phyloP scores from a whole-genome alignment of 1,140 invertebrate genomes.

The Sycophila sp. region DNA sequence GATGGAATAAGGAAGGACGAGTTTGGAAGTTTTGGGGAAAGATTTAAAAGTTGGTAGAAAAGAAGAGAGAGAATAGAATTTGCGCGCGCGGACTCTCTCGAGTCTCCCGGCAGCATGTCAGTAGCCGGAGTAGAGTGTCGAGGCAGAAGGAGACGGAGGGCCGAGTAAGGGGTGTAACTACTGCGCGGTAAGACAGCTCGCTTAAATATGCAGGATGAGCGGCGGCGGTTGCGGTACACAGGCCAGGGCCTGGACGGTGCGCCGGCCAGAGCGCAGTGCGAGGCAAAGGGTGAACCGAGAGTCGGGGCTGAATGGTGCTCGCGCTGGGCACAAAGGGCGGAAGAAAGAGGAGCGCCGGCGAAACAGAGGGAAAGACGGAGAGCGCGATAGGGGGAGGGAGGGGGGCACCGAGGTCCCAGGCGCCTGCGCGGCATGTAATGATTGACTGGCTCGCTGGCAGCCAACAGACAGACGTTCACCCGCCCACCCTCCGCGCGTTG shows the following conservation, averaged over 20 bases:
- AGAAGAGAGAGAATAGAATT: background rate
- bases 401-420: conserved; percentile 43
- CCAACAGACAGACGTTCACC: conserved; percentile 67
- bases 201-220: conserved; percentile 68
- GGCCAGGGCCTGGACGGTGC: background rate
- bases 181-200: conserved; percentile 63
- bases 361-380: background rate
- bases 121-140: too few relatives aligned
- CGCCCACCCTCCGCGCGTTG: conserved; percentile 44
- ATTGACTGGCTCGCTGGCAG: conserved; percentile 68
- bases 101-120: background rate
- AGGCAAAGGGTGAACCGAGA: conserved; percentile 60
- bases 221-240: conserved; percentile 51
- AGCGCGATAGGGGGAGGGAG: conserved; percentile 41
- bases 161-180: conserved; percentile 50
- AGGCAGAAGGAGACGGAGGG: conserved; percentile 12
- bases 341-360: background rate
- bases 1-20: too few relatives aligned
- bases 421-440: conserved; percentile 66
- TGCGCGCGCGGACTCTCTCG: background rate
- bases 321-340: conserved; percentile 24
- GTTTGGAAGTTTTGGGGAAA: too few relatives aligned
- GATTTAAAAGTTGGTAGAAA: background rate
- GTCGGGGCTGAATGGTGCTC: background rate
- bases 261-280: conserved; percentile 51